phyloP scores from a whole-genome alignment of 2,888 invertebrate genomes.

The Pammene aurita region DNA sequence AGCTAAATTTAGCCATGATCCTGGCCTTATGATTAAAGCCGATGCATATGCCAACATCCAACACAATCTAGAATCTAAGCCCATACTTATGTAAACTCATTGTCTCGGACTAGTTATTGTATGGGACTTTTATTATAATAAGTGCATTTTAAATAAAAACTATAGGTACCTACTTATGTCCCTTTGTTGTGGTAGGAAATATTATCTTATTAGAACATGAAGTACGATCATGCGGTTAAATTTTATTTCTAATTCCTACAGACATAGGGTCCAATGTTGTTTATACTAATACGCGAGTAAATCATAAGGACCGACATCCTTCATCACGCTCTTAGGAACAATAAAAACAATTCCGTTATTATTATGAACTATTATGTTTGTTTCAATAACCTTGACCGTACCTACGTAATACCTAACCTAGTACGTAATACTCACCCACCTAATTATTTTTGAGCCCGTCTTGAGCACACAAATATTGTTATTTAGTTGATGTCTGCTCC shows the following conservation, averaged over 20 bases:
- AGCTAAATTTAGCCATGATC: too few species aligned
- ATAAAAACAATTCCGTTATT: neutral
- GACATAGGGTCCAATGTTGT: neutral
- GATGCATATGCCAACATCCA: too few species aligned
- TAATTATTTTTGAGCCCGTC: too few species aligned
- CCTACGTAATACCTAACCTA: neutral
- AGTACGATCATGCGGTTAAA: neutral
- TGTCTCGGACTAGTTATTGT: neutral
- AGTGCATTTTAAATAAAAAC: conserved; percentile 14
- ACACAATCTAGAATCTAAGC: neutral
- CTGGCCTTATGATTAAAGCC: too few species aligned
- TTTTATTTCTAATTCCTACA: neutral
- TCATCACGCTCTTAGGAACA: neutral
- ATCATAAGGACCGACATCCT: neutral
- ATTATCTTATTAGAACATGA: conserved; percentile 9
- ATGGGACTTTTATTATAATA: neutral
- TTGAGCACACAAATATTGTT: too few species aligned
- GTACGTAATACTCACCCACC: too few species aligned
- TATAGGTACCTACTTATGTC: neutral
- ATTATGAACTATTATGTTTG: neutral
- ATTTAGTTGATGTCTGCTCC: too few species aligned
- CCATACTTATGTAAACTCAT: neutral
- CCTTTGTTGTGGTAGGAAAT: conserved; percentile 7
- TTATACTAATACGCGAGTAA: too few species aligned
- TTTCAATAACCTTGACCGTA: neutral